Conservation (phyloP, 2,113 vertebrate genomes). For the Fukomys damarensis region DNA sequence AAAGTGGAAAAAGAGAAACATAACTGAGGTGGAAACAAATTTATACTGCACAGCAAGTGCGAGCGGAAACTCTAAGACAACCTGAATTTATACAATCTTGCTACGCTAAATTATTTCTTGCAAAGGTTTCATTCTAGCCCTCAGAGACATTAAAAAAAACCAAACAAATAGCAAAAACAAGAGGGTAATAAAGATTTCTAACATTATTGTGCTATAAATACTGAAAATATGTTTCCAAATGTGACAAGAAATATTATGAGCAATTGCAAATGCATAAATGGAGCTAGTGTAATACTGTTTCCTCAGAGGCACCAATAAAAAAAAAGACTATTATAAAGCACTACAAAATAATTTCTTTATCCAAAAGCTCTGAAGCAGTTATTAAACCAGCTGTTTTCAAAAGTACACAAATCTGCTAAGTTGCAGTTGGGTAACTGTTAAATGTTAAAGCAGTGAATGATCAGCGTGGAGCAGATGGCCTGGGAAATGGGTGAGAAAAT, state of each 20-base stretch:
- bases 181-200: slow-evolving; percentile 67
- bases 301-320: slow-evolving; percentile 76
- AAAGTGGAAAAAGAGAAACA: not conserved
- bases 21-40: not conserved
- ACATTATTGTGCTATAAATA: slow-evolving; percentile 74
- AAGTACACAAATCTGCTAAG: slow-evolving; percentile 92
- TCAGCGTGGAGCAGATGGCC: slow-evolving; percentile 90
- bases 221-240: slow-evolving; percentile 75
- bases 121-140: slow-evolving; percentile 57
- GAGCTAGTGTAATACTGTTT: slow-evolving; percentile 72
- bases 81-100: slow-evolving; percentile 31
- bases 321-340: slow-evolving; percentile 82
- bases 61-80: not conserved
- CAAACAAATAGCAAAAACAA: slow-evolving; percentile 65
- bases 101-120: slow-evolving; percentile 43
- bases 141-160: slow-evolving; percentile 52
- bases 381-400: slow-evolving; percentile 93
- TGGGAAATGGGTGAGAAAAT: slow-evolving; percentile 90
- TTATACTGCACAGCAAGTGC: not conserved
- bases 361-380: slow-evolving; percentile 89
- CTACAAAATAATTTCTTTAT: slow-evolving; percentile 89
- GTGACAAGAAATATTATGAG: slow-evolving; percentile 79
- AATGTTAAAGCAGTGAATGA: slow-evolving; percentile 90
- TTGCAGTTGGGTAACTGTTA: slow-evolving; percentile 92
- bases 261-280: slow-evolving; percentile 68